phyloP scores from a whole-genome alignment of 2,888 invertebrate species.

The Opisthograptis luteolata region DNA sequence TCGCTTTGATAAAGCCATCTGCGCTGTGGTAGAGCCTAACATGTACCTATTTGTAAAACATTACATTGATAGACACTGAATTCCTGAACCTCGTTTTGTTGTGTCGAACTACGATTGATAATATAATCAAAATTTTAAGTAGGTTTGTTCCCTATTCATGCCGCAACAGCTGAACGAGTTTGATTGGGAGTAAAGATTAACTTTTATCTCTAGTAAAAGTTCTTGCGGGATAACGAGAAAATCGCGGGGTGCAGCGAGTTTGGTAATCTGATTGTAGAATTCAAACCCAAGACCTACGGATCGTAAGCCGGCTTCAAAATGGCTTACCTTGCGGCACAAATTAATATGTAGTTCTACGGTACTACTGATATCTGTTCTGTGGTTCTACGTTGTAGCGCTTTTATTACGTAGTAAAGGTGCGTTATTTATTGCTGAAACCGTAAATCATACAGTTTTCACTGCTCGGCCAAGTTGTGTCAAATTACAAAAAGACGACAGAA shows the following conservation, averaged over 20 bases:
- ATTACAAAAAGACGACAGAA: slow-evolving; percentile 25
- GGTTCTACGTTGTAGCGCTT: slow-evolving; percentile 15
- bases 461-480: slow-evolving; percentile 13
- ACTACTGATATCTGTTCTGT: neutral
- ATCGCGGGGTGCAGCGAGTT: too few relatives aligned
- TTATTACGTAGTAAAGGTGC: slow-evolving; percentile 12
- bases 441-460: slow-evolving; percentile 23
- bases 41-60: slow-evolving; percentile 11
- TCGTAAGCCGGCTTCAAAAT: too few relatives aligned
- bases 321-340: too few relatives aligned
- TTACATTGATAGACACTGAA: slow-evolving; percentile 3
- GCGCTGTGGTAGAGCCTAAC: slow-evolving; percentile 21
- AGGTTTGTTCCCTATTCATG: too few relatives aligned
- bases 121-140: too few relatives aligned
- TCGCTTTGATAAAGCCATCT: slow-evolving; percentile 32
- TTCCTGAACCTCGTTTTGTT: slow-evolving; percentile 11
- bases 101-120: too few relatives aligned
- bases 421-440: slow-evolving; percentile 20
- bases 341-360: neutral
- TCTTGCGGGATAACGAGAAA: too few relatives aligned
- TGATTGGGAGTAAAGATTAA: too few relatives aligned
- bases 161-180: too few relatives aligned
- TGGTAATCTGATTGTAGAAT: too few relatives aligned
- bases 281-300: too few relatives aligned
- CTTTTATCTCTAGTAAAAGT: too few relatives aligned